Evolutionary conservation across 2,797 vertebrate genomes (phyloP).

Genomic region (Manis crassicaudata): DNA sequence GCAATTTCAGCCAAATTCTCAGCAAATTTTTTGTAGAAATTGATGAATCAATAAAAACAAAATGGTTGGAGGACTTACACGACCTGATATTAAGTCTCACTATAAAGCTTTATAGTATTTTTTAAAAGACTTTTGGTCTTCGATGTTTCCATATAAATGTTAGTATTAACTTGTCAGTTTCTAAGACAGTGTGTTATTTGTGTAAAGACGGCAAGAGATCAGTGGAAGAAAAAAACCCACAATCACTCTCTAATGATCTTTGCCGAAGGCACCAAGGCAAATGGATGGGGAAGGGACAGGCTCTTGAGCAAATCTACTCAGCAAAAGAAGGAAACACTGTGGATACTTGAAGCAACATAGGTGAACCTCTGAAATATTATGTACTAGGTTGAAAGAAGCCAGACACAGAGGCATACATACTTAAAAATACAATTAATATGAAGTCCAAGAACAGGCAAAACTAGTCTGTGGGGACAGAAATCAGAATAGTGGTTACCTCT

Average conservation of each 20-base stretch:
- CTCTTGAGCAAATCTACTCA: not conserved
- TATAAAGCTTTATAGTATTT: not conserved
- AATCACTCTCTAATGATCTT: not conserved
- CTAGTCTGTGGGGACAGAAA: not conserved
- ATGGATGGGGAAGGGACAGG: not conserved
- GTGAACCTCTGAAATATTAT: not conserved
- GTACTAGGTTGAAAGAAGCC: not conserved
- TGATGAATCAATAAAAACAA: not conserved
- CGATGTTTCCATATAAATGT: not conserved
- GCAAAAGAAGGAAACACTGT: not conserved
- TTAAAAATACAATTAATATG: not conserved
- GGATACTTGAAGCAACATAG: not conserved
- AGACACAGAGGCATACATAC: not conserved
- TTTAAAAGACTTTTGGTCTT: not conserved
- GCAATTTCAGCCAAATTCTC: not conserved
- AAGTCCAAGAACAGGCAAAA: not conserved
- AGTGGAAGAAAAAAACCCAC: not conserved
- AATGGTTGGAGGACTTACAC: not conserved
- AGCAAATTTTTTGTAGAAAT: not conserved
- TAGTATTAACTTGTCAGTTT: constrained; percentile 19
- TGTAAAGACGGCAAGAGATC: not conserved
- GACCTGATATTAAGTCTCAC: constrained; percentile 24
- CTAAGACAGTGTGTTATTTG: not conserved
- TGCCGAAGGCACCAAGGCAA: not conserved
- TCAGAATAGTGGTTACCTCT: not conserved